phyloP scores from a whole-genome alignment of 2,888 invertebrate genomes.

The Argyra leucocephala region DNA sequence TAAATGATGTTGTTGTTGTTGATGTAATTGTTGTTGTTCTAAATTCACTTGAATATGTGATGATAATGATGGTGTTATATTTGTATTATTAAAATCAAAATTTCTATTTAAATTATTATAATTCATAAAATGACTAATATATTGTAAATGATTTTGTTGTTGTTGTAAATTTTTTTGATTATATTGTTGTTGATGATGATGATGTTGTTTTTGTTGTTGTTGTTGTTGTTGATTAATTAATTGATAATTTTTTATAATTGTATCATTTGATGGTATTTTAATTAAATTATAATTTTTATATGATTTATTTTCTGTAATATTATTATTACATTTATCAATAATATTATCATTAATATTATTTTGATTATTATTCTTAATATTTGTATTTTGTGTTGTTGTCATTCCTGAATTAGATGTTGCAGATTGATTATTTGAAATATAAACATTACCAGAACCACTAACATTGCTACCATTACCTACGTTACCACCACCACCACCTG shows the following conservation, averaged over 20 bases:
- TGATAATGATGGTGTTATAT: neutral
- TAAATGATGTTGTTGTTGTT: too few relatives aligned
- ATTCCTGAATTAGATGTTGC: conserved; percentile 16
- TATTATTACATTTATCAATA: conserved; percentile 13
- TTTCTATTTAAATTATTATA: neutral
- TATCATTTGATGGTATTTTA: neutral
- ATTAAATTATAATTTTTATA: neutral
- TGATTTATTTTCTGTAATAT: conserved; percentile 11
- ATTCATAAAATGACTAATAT: neutral
- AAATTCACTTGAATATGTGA: neutral
- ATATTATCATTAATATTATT: conserved; percentile 2
- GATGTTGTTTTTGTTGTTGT: neutral
- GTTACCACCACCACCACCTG: conserved; percentile 20
- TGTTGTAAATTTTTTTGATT: neutral
- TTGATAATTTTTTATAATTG: neutral
- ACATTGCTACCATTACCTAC: conserved; percentile 18
- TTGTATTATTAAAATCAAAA: neutral
- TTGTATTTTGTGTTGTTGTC: conserved; percentile 18
- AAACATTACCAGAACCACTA: conserved; percentile 21
- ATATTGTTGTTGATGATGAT: neutral
- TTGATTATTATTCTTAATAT: neutral
- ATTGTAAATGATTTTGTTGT: neutral
- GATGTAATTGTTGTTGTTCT: neutral
- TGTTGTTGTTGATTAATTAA: neutral
- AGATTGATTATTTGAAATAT: conserved; percentile 17